Percentiles rank a stretch among this genome's conserved stretches.
These are phyloP conservation scores for Noctuana brunneofusca DNA, from an alignment of 2,888 invertebrate species.

Conservation along the genomic window DNA sequence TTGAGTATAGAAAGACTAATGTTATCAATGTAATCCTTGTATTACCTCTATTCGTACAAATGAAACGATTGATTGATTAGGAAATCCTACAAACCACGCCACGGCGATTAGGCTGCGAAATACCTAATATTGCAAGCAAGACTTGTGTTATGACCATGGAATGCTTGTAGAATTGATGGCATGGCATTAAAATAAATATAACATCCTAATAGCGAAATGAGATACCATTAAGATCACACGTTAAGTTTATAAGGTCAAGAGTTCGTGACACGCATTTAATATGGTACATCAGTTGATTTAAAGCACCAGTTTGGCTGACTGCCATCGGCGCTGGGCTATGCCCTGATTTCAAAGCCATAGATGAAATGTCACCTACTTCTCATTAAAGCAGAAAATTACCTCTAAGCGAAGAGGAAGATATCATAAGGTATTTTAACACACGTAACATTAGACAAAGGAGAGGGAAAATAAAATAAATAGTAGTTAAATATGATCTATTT, in stretches of 20 bases:
- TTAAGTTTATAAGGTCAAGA: conserved; percentile 9
- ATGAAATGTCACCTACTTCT: conserved; percentile 20
- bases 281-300: conserved; percentile 17
- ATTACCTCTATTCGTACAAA: too few species aligned
- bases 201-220: neutral
- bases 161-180: too few species aligned
- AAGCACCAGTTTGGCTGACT: conserved; percentile 25
- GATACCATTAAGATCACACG: neutral
- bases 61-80: too few species aligned
- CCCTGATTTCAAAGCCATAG: conserved; percentile 17
- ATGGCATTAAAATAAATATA: neutral
- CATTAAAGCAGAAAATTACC: neutral
- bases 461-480: too few species aligned
- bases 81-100: too few species aligned
- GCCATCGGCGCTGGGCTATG: conserved; percentile 20
- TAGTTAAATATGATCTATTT: too few species aligned
- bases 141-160: too few species aligned
- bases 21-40: too few species aligned
- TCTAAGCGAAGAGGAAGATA: neutral
- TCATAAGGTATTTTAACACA: neutral
- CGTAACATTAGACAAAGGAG: too few species aligned
- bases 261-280: conserved; percentile 26
- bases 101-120: too few species aligned
- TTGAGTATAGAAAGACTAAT: too few species aligned
- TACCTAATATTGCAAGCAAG: too few species aligned